phyloP scores from a whole-genome alignment of 1,140 invertebrate species.

The Bombus soroeensis region DNA sequence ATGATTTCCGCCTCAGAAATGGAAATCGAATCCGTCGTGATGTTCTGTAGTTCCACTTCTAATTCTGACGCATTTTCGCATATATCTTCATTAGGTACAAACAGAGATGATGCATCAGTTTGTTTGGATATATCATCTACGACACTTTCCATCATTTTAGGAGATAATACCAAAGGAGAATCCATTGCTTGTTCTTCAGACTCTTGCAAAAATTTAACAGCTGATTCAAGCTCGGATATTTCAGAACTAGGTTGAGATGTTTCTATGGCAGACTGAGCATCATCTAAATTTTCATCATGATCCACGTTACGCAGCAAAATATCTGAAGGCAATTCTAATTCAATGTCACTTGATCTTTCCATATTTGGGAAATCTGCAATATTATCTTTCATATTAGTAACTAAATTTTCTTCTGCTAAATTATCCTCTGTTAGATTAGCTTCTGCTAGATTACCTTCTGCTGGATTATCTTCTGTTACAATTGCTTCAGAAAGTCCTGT shows the following conservation, averaged over 20 bases:
- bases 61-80: slow-evolving; percentile 67
- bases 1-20: slow-evolving; percentile 82
- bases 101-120: slow-evolving; percentile 58
- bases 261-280: slow-evolving; percentile 46
- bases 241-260: slow-evolving; percentile 65
- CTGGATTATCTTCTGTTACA: background rate
- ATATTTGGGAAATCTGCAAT: background rate
- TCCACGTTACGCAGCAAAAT: slow-evolving; percentile 31
- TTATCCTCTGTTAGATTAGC: background rate
- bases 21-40: slow-evolving; percentile 73
- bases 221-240: slow-evolving; percentile 78
- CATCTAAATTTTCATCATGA: slow-evolving; percentile 43
- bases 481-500: slow-evolving; percentile 1
- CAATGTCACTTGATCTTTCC: background rate
- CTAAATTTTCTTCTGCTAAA: background rate
- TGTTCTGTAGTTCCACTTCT: slow-evolving; percentile 62
- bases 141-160: slow-evolving; percentile 67
- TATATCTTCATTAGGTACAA: slow-evolving; percentile 65
- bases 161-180: slow-evolving; percentile 61
- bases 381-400: background rate
- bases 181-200: slow-evolving; percentile 76
- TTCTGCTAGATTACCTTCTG: background rate
- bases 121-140: slow-evolving; percentile 61
- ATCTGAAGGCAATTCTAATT: slow-evolving; percentile 49
- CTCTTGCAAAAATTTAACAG: slow-evolving; percentile 80